Conservation (phyloP, 2,113 vertebrate genomes). For the Brevimyrus niger region DNA sequence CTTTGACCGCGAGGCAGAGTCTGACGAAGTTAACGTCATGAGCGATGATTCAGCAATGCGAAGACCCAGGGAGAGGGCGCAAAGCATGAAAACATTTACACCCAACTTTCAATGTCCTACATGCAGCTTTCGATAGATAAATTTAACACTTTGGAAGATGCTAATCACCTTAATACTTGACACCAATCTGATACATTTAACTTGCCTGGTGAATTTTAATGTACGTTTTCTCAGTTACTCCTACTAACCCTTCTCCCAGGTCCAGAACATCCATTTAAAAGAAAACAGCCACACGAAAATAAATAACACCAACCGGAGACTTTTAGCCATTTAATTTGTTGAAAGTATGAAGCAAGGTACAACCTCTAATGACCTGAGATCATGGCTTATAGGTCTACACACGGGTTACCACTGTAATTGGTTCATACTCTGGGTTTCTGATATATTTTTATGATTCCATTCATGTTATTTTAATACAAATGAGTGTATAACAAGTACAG, state of each 20-base stretch:
- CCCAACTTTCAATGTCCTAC: neutral
- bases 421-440: neutral
- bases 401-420: neutral
- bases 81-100: neutral
- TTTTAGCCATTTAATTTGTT: neutral
- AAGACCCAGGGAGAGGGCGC: neutral
- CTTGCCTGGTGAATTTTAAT: neutral
- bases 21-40: neutral
- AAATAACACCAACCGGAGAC: neutral
- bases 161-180: neutral
- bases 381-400: neutral
- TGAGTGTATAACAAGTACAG: neutral
- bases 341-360: neutral
- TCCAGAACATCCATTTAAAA: neutral
- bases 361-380: constrained; percentile 10
- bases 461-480: constrained; percentile 4
- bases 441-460: neutral
- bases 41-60: neutral
- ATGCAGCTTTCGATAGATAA: neutral
- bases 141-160: neutral
- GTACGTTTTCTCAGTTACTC: neutral
- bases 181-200: neutral
- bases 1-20: neutral
- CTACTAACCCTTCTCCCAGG: neutral
- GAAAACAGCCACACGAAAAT: neutral